Evolutionary conservation across 2,888 invertebrate species (phyloP), one percentile per base, ranked within the genome.

Genomic region (Tricholauxania praeusta): DNA sequence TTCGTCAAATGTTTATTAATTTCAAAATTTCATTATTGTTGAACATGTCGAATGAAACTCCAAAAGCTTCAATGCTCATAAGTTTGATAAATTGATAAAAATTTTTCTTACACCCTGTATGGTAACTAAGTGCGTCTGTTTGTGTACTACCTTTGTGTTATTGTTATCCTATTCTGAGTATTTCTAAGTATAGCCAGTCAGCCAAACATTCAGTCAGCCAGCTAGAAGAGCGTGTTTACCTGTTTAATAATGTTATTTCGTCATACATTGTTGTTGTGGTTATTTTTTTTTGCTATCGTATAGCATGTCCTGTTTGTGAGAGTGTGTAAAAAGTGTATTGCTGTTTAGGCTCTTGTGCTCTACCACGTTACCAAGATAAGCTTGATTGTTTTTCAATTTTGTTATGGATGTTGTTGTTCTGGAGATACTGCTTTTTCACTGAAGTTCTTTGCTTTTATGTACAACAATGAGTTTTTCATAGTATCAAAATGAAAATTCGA

Each of bases 341-440:
- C n/a, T 53, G n/a, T n/a, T 52, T n/a, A 32, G 32, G 3, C 52
- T 22, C 17, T 32, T 66, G 32, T 66, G n/a, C 32, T 8, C 22
- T 53, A 52, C 15, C 52, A 28, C 39, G 52, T 52, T 66, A 48
- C 65, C n/a, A 53, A 66, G 67, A 67, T 67, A 57, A 55, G 67
- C 55, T 55, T 22, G 55, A 55, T 67, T 55, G 67, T 67, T 67
- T 55, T 55, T 14, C 49, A 22, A n/a, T 51, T 6, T 60, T 32
- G 32, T 32, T 60, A 32, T 60, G 22, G 12, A 12, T 17, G 48
- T 17, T 64, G 12, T 12, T 49, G n/a, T 22, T 49, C 1, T 17
- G 10, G n/a, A 53, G 53, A 17, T 53, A 15, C 48, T 63, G 39
- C 52, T 28, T 22, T 57, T 22, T 39, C 19, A 22, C 48, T 63